Conservation (phyloP, 2,888 invertebrate species). For the Amphipoea oculea region DNA sequence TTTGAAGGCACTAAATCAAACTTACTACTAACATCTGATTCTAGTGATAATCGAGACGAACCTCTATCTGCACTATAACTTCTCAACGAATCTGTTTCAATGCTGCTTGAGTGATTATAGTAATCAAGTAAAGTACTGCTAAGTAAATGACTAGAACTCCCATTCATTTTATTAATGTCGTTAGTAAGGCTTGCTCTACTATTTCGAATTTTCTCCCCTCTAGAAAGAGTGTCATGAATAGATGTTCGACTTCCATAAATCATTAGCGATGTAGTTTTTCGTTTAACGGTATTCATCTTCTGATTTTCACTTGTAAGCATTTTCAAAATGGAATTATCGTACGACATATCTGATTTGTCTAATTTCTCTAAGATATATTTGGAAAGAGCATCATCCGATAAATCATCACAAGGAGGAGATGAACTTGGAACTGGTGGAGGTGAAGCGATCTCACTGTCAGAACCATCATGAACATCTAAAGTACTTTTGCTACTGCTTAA, state of each 20-base stretch:
- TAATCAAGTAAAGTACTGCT: constrained; percentile 81
- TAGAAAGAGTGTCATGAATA: constrained; percentile 88
- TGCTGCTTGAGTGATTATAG: constrained; percentile 80
- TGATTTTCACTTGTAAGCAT: constrained; percentile 87
- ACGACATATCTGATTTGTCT: constrained; percentile 86
- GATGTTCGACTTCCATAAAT: constrained; percentile 88
- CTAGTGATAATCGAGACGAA: constrained; percentile 86
- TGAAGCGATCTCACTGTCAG: constrained; percentile 94
- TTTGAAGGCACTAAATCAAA: constrained; percentile 86
- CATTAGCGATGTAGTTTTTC: constrained; percentile 88
- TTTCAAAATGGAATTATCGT: constrained; percentile 88
- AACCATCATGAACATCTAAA: constrained; percentile 94
- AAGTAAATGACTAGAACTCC: constrained; percentile 73
- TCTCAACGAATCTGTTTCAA: constrained; percentile 85
- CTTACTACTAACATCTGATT: constrained; percentile 88
- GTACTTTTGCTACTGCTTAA: constrained; percentile 92
- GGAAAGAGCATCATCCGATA: constrained; percentile 91
- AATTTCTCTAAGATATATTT: constrained; percentile 89
- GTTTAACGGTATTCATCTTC: constrained; percentile 85
- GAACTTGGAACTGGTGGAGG: constrained; percentile 95
- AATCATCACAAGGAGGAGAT: constrained; percentile 93
- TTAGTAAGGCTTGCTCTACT: constrained; percentile 86
- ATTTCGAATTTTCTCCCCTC: constrained; percentile 87
- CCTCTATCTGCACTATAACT: constrained; percentile 87
- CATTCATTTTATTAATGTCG: constrained; percentile 79